Conservation (phyloP, 2,888 invertebrate species). For the Busseola fusca region DNA sequence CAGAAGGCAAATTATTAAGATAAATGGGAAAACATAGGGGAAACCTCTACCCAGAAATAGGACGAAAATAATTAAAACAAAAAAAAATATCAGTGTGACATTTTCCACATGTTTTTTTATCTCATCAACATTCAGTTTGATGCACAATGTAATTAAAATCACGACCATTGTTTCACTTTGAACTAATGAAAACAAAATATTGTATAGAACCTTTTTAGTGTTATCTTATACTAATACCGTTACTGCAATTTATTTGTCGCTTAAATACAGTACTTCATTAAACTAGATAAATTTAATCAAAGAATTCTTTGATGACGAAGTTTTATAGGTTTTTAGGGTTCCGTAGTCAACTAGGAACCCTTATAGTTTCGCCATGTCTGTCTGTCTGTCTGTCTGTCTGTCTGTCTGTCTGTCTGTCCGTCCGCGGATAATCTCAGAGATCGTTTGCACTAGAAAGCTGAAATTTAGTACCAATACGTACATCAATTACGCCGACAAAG, state of each 20-base stretch:
- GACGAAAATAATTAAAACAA: too few species aligned
- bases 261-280: not conserved
- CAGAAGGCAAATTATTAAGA: not conserved
- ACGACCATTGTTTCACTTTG: not conserved
- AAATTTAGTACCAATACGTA: too few species aligned
- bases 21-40: not conserved
- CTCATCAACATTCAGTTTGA: not conserved
- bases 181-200: not conserved
- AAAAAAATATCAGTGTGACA: too few species aligned
- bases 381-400: too few species aligned
- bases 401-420: too few species aligned
- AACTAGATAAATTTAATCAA: not conserved
- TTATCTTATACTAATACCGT: not conserved
- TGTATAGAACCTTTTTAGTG: not conserved
- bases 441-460: too few species aligned
- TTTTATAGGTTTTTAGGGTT: too few species aligned
- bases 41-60: not conserved
- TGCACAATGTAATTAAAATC: not conserved
- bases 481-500: too few species aligned
- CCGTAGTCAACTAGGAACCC: too few species aligned
- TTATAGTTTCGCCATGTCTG: too few species aligned
- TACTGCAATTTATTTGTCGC: not conserved
- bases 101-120: not conserved
- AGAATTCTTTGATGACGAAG: too few species aligned
- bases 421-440: too few species aligned